Evolutionary conservation across 2,113 vertebrate species (phyloP), one percentile per base, ranked within the genome.

Genomic region (Lipophrys pholis): DNA sequence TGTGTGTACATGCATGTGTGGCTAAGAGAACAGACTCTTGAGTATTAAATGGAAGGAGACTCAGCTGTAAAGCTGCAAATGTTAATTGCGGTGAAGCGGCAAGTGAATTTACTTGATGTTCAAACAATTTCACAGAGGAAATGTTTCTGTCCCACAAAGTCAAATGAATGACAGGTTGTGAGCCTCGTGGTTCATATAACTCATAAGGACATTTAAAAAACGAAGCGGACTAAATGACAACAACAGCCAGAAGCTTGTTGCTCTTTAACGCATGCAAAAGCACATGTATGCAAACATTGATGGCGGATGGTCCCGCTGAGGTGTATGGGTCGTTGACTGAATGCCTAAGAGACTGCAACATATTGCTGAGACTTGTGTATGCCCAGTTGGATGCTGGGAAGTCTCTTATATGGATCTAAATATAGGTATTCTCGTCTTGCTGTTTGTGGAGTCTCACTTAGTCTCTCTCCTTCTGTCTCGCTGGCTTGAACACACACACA

Each of bases 321-420:
- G 35, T 58, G 54, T 30, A 8, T 6, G 52, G 51, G 30, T 42
- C n/a, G 6, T 46, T 0, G 43, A 61, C 7, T 64, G 59, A 78
- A 76, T 9, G 50, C 53, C 59, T 78, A 21, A 67, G 66, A 88
- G 60, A 67, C 16, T 61, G 74, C 59, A 63, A 82, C 56, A 64
- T 81, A 76, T 73, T 73, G 75, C 79, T 58, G 57, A 85, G 69
- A 16, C 46, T 54, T 39, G 75, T 76, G 70, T 76, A 62, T 62
- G 78, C 83, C 73, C 83, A 79, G 86, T 61, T 65, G 69, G 78
- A 87, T 74, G 62, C 82, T 76, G 66, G 76, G 76, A 90, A 62
- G 54, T 72, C 76, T 82, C 78, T 73, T 85, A 72, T 78, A 77
- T 69, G 71, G 41, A 69, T 84, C 88, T 90, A 90, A 90, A 89